phyloP scores from a whole-genome alignment of 2,797 vertebrate species.

The Lerista edwardsae region DNA sequence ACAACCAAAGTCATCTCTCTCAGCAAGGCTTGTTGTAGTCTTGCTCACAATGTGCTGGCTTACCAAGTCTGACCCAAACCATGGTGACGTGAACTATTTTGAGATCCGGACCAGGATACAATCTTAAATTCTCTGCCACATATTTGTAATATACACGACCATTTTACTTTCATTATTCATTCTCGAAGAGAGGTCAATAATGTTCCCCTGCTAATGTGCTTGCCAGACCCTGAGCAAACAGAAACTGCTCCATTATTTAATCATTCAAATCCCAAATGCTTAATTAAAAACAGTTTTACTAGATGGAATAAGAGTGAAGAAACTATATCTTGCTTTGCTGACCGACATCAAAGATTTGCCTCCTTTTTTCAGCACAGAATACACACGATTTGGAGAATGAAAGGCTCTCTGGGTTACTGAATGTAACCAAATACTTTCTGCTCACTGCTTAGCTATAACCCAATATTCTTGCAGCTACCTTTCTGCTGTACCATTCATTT shows the following conservation, averaged over 20 bases:
- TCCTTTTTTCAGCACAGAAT: accelerated
- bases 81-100: neutral
- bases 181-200: constrained; percentile 51
- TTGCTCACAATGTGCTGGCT: neutral
- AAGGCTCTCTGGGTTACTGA: constrained; percentile 10
- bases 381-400: constrained; percentile 32
- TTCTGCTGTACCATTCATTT: neutral
- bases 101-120: neutral
- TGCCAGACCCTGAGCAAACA: constrained; percentile 40
- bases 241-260: constrained; percentile 55
- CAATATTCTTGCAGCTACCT: constrained; percentile 5
- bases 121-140: neutral
- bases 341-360: constrained; percentile 30
- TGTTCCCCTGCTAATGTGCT: constrained; percentile 14
- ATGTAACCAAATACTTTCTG: neutral
- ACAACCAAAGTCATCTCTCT: neutral
- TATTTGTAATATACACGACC: neutral
- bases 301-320: constrained; percentile 33
- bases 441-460: constrained; percentile 2
- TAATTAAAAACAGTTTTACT: constrained; percentile 64
- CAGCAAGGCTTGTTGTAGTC: neutral
- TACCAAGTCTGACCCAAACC: neutral
- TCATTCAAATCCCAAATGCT: constrained; percentile 68
- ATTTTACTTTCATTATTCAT: constrained; percentile 37
- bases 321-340: constrained; percentile 19